A percentile compares a stretch with the other conserved stretches of the same genome.
These are phyloP conservation scores for Acleris emargana DNA, from an alignment of 2,888 invertebrate genomes.

Conservation along the genomic window DNA sequence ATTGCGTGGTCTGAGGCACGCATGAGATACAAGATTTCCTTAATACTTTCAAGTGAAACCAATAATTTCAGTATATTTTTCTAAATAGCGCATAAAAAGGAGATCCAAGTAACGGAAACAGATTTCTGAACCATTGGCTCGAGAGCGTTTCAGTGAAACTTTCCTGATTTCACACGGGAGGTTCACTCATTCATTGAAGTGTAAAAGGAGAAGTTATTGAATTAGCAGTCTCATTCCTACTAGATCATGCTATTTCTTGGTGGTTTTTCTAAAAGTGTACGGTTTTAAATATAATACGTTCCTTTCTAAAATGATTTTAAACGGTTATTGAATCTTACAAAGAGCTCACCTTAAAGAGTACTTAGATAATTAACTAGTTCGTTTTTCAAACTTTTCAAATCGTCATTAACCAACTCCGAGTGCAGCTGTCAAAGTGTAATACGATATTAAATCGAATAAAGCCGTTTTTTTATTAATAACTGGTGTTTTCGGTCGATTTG, in stretches of 20 bases:
- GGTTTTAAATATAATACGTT: neutral
- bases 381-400: too few species aligned
- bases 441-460: too few species aligned
- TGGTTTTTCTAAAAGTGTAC: neutral
- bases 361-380: too few species aligned
- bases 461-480: too few species aligned
- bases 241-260: conserved; percentile 40
- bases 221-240: conserved; percentile 55
- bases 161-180: conserved; percentile 57
- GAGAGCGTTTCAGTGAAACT: conserved; percentile 64
- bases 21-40: neutral
- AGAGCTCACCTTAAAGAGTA: too few species aligned
- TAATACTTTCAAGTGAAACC: neutral
- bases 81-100: conserved; percentile 39
- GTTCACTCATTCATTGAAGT: conserved; percentile 62
- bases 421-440: too few species aligned
- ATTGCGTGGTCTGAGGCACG: neutral
- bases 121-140: conserved; percentile 75
- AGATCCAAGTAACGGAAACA: conserved; percentile 61
- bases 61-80: conserved; percentile 17
- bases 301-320: too few species aligned
- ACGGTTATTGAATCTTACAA: too few species aligned
- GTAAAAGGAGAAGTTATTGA: conserved; percentile 63
- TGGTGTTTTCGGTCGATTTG: too few species aligned
- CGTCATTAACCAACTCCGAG: too few species aligned